Conservation (phyloP, 23 tunicate genomes). For the Ciona savignyi region DNA sequence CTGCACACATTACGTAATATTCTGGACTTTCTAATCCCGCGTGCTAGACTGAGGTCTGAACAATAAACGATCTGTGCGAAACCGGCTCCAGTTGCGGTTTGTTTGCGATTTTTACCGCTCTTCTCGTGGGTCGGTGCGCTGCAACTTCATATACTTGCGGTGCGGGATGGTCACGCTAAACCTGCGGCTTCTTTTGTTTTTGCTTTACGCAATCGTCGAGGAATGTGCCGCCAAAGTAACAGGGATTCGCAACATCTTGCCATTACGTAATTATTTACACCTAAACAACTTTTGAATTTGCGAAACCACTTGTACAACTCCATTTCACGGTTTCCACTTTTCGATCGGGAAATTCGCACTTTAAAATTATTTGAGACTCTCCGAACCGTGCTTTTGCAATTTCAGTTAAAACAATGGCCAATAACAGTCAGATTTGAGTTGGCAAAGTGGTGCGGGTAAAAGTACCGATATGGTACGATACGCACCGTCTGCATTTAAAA, state of each 20-base stretch:
- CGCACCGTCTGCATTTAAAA: constrained; percentile 21
- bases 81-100: neutral
- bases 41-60: neutral
- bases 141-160: neutral
- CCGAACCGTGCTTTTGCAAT: too few species aligned
- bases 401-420: too few species aligned
- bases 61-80: neutral
- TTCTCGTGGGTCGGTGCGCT: neutral
- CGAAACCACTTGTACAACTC: too few species aligned
- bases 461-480: neutral
- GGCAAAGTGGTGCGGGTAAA: neutral
- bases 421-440: too few species aligned
- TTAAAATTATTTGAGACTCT: too few species aligned
- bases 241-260: neutral
- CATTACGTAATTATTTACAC: neutral
- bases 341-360: too few species aligned
- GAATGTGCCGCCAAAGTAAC: neutral
- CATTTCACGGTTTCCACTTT: too few species aligned
- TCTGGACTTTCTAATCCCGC: neutral
- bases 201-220: neutral
- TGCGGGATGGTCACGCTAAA: neutral
- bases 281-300: too few species aligned
- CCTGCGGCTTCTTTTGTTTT: neutral
- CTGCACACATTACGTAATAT: neutral
- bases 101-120: neutral